Evolutionary conservation across 23 tunicate genomes (phyloP), one percentile per base, ranked within the genome.

Genomic region (Halocynthia roretzi): DNA sequence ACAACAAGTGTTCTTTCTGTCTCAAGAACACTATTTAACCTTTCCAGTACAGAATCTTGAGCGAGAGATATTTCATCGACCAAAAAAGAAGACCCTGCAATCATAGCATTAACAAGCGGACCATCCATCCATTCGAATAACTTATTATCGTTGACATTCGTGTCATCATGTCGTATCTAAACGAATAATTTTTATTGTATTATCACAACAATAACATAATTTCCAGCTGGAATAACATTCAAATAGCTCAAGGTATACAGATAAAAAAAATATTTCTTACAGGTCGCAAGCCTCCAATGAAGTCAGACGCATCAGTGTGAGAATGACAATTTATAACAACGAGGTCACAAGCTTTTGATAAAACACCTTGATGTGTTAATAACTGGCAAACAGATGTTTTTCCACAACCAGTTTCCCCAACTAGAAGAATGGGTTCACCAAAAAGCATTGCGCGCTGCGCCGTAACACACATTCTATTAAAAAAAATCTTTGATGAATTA

Each of bases 381-480:
- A 94, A 14, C 71, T 94, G 99, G 56, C 94, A 88, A 8, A 82
- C 90, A 0, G 99, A 88, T 6, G 99, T 94, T 67, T 94, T 94
- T 21, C 99, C 99, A n/a, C 99, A 87, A 22, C 99, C 99, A 31
- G 99, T 94, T 52, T 84, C 95, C 7, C 99, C 99, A 49, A 94
- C 91, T 49, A 94, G 60, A 62, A 94, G 58, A 7, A 88, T 91
- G 15, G 99, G 99, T 78, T 94, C 99, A 66, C 88, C 79, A 53
- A 94, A 94, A 19, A 71, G 83, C 21, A 94, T 71, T 23, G 90
- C 86, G 17, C 99, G 86, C 23, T 94, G 86, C 5, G 88, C 77
- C 60, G 87, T 85, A 6, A 94, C 83, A 53, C 21, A 85, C 19
- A 90, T 74, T 49, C 97, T 87, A 54, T 18, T 7, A 68, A 31